Evolutionary conservation across 2,797 vertebrate species (phyloP), one percentile per base, ranked within the genome.

Genomic region (Spea hammondii): DNA sequence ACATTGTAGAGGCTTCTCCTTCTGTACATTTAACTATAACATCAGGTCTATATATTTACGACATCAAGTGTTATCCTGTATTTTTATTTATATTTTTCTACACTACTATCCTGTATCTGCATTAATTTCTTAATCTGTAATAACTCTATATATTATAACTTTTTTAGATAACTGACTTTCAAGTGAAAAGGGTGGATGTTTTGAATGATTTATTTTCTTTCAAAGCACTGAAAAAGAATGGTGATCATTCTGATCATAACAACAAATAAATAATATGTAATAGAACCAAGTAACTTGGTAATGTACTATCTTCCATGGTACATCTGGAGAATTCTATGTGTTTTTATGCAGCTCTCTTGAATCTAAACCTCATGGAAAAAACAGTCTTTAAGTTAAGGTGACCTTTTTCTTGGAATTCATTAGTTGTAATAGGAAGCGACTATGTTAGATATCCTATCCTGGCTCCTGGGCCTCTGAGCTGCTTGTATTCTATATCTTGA

Each of bases 381-480:
- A 79, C 70, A 79, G 70, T 50, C 70, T 78, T 53, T 72, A 68
- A 66, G 70, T 47, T 46, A 9, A 45, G 11, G 46, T 62, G 70
- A 73, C 64, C 77, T 79, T 12, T 57, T 74, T 79, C 78, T 79
- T 69, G 71, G 66, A 79, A 70, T 70, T 75, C 78, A 79, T 79
- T 79, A 79, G 66, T 4, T 49, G 78, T 79, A 79, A 79, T 79
- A 79, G 44, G 14, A 79, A 74, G 78, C 70, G 78, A 62, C 65
- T 79, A 60, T 46, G 46, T 14, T 12, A 48, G 32, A 70, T 66
- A 47, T 66, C 67, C 62, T 6, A 67, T 49, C 4, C 65, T 51
- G n/a, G 48, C 71, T 74, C 48, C 69, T 45, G 55, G 10, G 55
- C 11, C 12, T 55, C 45, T 64, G 48, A 64, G 68, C 49, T 75